Evolutionary conservation across 2,797 vertebrate genomes (phyloP), one percentile per base, ranked within the genome.

Genomic region (Silurus aristotelis): DNA sequence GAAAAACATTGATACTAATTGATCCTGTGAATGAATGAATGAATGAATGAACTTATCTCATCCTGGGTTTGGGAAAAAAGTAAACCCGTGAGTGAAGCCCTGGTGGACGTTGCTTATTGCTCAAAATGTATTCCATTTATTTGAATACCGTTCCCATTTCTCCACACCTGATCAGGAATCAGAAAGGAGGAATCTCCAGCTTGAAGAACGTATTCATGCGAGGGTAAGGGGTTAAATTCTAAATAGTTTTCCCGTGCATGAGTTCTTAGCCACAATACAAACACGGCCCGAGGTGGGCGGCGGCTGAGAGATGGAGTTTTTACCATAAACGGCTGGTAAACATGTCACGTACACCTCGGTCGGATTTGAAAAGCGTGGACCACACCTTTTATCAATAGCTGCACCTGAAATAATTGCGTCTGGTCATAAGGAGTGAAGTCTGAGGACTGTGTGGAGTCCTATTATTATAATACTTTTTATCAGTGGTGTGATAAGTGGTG

Each of bases 301-400:
- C 2, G n/a, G 43, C 15, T 80, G 22, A 27, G 14, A 63, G 22
- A 27, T 25, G 0, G 14, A 25, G 14, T 22, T 52, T 80, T 66
- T 27, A 19, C 43, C 61, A 20, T 27, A 48, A 80, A 48, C 15
- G n/a, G 43, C 63, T 52, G 61, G 78, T 66, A 67, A 52, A 67
- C 78, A 67, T 27, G 77, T 67, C 76, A 61, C 10, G 2, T 43
- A 78, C 46, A 52, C 46, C 61, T 55, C 1, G 14, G 6, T 52
- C 38, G 10, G 61, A 80, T 80, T 64, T 52, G 20, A 60, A 77
- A 38, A 31, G 22, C 46, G 77, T 14, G 58, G 60, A 67, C 78
- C 61, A 52, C 78, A 19, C 78, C 61, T 80, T 80, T 80, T 66
- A 80, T 80, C 78, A 80, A 67, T 80, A 80, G n/a, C 27, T 52